Percentiles rank a stretch among this genome's conserved stretches.
Conservation (phyloP, 2,888 invertebrate species). For the Epinotia demarniana region DNA sequence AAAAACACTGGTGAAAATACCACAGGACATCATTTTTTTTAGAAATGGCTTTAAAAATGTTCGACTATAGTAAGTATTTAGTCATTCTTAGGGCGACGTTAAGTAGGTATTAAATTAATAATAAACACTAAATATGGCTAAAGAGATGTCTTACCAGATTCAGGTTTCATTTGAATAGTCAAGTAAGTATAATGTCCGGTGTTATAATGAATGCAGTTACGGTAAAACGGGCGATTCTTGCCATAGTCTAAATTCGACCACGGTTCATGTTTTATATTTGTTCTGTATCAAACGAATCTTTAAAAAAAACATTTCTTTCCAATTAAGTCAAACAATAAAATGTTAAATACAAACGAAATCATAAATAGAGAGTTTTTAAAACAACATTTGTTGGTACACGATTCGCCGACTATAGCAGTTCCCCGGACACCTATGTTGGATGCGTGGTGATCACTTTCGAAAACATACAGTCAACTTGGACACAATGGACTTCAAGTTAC, state of each 20-base stretch:
- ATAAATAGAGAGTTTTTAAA: constrained; percentile 47
- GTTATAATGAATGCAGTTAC: no score
- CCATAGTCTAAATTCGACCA: no score
- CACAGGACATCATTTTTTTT: constrained; percentile 3
- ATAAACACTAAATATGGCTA: background rate
- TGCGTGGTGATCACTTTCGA: background rate
- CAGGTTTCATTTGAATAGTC: background rate
- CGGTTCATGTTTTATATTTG: no score
- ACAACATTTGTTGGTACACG: constrained; percentile 47
- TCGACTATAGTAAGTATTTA: background rate
- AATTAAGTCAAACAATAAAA: constrained; percentile 14
- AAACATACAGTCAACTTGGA: background rate
- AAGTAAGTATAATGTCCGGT: constrained; percentile 2
- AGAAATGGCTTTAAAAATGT: background rate
- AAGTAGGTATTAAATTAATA: constrained; percentile 20
- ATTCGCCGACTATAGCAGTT: background rate
- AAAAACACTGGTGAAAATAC: constrained; percentile 38
- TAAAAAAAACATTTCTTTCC: background rate
- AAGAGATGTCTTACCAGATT: background rate
- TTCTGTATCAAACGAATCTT: no score
- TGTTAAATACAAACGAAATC: constrained; percentile 21
- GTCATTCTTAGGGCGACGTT: constrained; percentile 12
- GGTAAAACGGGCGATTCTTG: no score
- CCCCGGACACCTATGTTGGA: background rate
- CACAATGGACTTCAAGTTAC: background rate